Evolutionary conservation across 2,888 invertebrate genomes (phyloP), one percentile per base, ranked within the genome.

Genomic region (Tuberolachnus salignus): DNA sequence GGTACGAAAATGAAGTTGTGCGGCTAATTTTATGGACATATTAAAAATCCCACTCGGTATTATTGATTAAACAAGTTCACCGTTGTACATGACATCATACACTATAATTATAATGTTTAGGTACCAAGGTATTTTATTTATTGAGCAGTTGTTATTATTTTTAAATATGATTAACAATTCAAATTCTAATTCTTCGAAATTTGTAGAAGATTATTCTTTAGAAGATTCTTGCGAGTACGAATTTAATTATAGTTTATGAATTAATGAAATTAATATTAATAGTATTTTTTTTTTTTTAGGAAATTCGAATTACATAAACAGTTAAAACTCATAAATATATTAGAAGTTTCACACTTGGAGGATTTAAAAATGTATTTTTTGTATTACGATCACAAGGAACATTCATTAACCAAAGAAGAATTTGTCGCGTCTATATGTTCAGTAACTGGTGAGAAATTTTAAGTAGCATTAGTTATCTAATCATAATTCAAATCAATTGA

Each of bases 291-390:
- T n/a, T 57, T 23, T 71, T 72, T 2, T 55, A 74, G 73, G n/a
- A 44, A 23, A 14, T 21, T 13, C 10, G 64, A 74, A 11, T 53
- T 19, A 4, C 53, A 64, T 21, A 74, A 74, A 64, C 73, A 19
- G 10, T n/a, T 53, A 23, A 74, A 74, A 64, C 21, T 78, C 19
- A 69, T 78, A n/a, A 34, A 69, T n/a, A 11, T 34, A 42, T 57
- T 78, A 26, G 78, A 78, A 6, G 69, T 51, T n/a, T 59, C 59
- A 23, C 78, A 78, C 21, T 34, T 78, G 34, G 69, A 69, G 61
- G 49, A 78, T 8, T 69, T 78, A 21, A 78, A 69, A 69, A 78
- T n/a, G 19, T 78, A 78, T 69, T 78, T 78, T 59, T 69, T 42
- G 34, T 69, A 69, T 69, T 8, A 61, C 21, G 59, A 61, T 10